These are phyloP conservation scores for Tortrix viridana DNA, from an alignment of 2,888 invertebrate genomes.

Conservation along the genomic window DNA sequence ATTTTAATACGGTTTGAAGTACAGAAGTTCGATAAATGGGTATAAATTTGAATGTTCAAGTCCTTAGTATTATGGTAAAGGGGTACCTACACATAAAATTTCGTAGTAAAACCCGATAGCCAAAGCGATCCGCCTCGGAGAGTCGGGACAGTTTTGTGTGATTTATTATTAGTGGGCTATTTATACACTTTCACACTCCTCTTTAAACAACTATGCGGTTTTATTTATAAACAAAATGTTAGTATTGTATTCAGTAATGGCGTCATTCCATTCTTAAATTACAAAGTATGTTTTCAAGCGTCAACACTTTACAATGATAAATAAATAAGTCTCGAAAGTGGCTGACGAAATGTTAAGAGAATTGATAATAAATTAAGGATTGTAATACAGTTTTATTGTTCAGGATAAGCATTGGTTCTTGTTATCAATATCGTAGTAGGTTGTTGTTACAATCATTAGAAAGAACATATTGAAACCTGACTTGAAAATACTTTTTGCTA, in stretches of 20 bases:
- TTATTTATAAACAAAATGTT: constrained; percentile 37
- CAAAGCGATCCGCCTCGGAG: constrained; percentile 23
- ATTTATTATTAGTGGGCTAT: constrained; percentile 52
- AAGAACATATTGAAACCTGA: no score
- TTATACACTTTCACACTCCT: constrained; percentile 37
- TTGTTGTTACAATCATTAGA: no score
- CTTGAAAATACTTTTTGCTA: no score
- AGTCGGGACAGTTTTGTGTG: constrained; percentile 43
- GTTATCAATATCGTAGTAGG: no score
- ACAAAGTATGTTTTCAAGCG: constrained; percentile 10
- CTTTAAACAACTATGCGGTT: constrained; percentile 33
- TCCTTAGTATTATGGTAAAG: not conserved
- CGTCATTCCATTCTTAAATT: constrained; percentile 24
- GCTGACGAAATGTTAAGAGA: constrained; percentile 19
- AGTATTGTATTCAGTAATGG: constrained; percentile 27
- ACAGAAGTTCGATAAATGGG: no score
- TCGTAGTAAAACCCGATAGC: constrained; percentile 9
- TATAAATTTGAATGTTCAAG: no score
- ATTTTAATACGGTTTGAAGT: not conserved
- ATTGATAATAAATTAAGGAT: constrained; percentile 2
- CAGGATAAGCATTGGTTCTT: no score
- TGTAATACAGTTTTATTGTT: no score
- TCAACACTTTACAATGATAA: constrained; percentile 5
- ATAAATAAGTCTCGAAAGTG: not conserved
- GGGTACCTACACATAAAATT: not conserved